phyloP scores from a whole-genome alignment of 2,797 vertebrate species.

The Fratercula arctica region DNA sequence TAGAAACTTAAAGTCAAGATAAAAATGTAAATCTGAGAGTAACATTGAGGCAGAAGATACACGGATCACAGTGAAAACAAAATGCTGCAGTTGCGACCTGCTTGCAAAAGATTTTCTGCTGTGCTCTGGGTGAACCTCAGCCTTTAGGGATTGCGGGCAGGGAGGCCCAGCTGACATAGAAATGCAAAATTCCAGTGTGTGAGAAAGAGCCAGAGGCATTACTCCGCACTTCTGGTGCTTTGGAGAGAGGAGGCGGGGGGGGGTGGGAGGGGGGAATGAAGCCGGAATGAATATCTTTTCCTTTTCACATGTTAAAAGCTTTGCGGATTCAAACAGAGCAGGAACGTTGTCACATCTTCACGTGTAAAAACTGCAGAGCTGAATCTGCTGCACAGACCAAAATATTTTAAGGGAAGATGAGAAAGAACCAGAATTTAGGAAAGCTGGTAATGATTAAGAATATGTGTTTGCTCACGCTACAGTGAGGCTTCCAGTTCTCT shows the following conservation, averaged over 20 bases:
- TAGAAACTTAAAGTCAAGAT: background rate
- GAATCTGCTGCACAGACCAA: background rate
- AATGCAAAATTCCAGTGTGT: constrained; percentile 22
- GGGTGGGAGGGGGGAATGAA: background rate
- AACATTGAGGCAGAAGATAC: background rate
- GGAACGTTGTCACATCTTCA: background rate
- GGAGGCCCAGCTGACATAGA: constrained; percentile 11
- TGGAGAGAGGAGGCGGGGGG: background rate
- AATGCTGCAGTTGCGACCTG: background rate
- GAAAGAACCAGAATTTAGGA: background rate
- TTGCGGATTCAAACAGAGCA: background rate
- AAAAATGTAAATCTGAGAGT: background rate
- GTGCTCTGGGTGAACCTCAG: background rate
- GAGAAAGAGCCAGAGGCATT: background rate
- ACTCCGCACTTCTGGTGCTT: background rate
- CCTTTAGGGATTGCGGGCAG: background rate
- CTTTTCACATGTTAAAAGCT: constrained; percentile 5
- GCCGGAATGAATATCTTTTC: background rate
- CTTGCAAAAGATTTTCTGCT: background rate
- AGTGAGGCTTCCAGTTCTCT: background rate
- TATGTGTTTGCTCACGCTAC: background rate
- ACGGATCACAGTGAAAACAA: rapidly evolving
- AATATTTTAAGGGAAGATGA: background rate
- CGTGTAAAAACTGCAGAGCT: background rate
- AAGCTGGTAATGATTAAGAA: background rate